Evolutionary conservation across 2,888 invertebrate genomes (phyloP), one percentile per base, ranked within the genome.

Genomic region (Synergus umbraculus): DNA sequence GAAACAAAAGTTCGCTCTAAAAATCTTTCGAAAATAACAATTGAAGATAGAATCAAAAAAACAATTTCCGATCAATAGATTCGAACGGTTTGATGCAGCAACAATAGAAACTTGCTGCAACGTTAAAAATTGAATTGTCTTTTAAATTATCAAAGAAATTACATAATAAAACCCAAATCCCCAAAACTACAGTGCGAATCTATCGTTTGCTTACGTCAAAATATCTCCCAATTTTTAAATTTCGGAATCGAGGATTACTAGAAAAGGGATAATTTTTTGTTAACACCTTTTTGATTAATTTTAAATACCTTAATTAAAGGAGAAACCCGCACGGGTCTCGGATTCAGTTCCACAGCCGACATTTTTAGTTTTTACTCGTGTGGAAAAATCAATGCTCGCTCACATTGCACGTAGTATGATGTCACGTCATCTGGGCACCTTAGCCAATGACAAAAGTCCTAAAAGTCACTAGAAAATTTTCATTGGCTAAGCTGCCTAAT

Each of bases 241-340:
- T 49, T 29, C 13, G 4, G 15, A 46, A 2, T 69, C 12, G 44
- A 67, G 0, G 43, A 18, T 13, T 43, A 41, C n/a, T 7, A 54
- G 2, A 43, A 12, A 15, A 66, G 41, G 41, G 4, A 43, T 15
- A 15, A 60, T 29, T 15, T 13, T 29, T 44, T 15, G 60, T 49
- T 8, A 44, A 64, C 29, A 37, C 46, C 9, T 37, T 44, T 63
- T 67, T 43, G 43, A 65, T 18, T 65, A 64, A 63, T 76, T 37
- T 85, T 87, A 91, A 87, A 93, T 94, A 96, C 96, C 94, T 95
- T 96, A 90, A 97, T 97, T 79, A 97, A 92, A 77, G 97, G 97
- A 76, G 97, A 96, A 85, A 97, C 96, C 90, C 95, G 94, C 84
- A 97, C 95, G 86, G 97, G 96, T 88, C 87, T 87, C 10, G 91